Conservation (phyloP, 2,888 invertebrate genomes). For the Drosophila conformis region DNA sequence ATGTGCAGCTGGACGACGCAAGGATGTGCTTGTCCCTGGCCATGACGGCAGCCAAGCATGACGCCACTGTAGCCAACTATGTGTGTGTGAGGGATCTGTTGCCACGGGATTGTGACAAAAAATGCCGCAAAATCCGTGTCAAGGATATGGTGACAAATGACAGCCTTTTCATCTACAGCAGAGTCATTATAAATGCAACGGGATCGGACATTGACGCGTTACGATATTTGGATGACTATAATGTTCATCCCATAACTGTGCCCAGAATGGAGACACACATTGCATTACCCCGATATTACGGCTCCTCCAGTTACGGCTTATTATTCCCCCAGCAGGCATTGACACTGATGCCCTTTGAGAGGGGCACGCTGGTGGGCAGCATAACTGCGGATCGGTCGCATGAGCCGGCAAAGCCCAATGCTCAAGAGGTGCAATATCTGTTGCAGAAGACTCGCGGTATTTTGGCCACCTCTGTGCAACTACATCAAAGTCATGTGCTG, state of each 20-base stretch:
- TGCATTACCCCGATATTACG: conserved; percentile 96
- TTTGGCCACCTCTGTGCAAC: conserved; percentile 96
- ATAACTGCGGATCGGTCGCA: conserved; percentile 95
- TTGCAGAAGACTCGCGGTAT: conserved; percentile 97
- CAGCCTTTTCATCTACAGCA: conserved; percentile 93
- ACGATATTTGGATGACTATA: conserved; percentile 95
- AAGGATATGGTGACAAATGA: conserved; percentile 91
- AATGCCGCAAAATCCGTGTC: conserved; percentile 87
- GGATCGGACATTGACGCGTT: conserved; percentile 97
- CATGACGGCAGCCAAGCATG: conserved; percentile 96
- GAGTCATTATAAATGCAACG: conserved; percentile 98
- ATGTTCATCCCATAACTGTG: conserved; percentile 93
- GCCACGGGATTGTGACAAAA: conserved; percentile 86
- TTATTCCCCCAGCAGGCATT: conserved; percentile 98
- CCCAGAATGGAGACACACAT: conserved; percentile 49
- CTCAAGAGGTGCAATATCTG: conserved; percentile 98
- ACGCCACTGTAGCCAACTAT: conserved; percentile 97
- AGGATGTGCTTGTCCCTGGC: conserved; percentile 98
- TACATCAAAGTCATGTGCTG: conserved; percentile 97
- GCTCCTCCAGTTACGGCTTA: conserved; percentile 98
- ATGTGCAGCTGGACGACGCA: conserved; percentile 99
- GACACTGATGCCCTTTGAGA: conserved; percentile 99
- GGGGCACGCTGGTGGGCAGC: conserved; percentile 95
- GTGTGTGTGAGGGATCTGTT: conserved; percentile 90
- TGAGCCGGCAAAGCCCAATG: conserved; percentile 95